Conservation (phyloP, 2,888 invertebrate genomes). For the Hoplodrina blanda region DNA sequence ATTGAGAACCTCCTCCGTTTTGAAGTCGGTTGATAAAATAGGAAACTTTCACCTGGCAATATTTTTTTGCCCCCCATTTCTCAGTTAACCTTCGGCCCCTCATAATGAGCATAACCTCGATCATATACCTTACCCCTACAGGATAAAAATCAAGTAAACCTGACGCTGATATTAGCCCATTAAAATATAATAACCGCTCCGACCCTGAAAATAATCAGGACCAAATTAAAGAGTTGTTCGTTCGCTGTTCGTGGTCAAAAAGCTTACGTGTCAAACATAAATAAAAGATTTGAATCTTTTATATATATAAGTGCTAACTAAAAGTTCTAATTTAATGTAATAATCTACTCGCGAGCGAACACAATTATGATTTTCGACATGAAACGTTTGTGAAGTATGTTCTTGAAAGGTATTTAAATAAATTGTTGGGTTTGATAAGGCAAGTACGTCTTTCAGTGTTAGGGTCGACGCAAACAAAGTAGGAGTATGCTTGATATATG, state of each 20-base stretch:
- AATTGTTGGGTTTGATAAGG: conserved; percentile 6
- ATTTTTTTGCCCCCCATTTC: neutral
- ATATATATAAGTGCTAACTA: conserved; percentile 33
- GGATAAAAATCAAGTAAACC: conserved; percentile 3
- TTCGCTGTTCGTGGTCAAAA: conserved; percentile 7
- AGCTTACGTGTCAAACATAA: conserved; percentile 45
- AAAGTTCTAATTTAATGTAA: conserved; percentile 34
- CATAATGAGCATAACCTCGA: conserved; percentile 4
- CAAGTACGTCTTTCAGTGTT: conserved; percentile 21
- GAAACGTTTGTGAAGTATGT: conserved; percentile 30
- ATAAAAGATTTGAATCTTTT: conserved; percentile 54
- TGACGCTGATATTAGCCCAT: conserved; percentile 8
- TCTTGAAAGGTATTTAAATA: conserved; percentile 21
- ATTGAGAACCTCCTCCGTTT: too few relatives aligned
- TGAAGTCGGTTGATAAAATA: too few relatives aligned
- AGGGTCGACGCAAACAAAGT: neutral
- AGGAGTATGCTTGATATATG: too few relatives aligned
- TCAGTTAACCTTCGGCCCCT: neutral
- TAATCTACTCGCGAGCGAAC: conserved; percentile 27
- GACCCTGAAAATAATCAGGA: conserved; percentile 41
- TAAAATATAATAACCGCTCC: neutral
- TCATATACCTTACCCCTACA: neutral
- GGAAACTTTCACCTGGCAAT: neutral
- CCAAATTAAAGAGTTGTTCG: conserved; percentile 6
- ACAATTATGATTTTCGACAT: conserved; percentile 53